phyloP scores from a whole-genome alignment of 2,888 invertebrate genomes.

The Ochropleura plecta region DNA sequence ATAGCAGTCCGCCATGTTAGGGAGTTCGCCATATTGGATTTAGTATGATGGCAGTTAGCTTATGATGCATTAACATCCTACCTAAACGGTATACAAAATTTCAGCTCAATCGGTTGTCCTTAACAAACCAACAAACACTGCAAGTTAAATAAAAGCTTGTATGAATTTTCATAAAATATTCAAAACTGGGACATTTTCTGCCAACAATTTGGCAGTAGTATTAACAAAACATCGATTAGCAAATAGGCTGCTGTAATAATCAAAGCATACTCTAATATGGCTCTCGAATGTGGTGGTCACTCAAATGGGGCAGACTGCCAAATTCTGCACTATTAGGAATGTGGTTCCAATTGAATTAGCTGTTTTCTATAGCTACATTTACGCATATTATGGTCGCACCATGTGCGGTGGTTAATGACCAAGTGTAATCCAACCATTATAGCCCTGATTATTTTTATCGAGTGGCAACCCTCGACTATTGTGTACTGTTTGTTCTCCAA shows the following conservation, averaged over 20 bases:
- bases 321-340: conserved; percentile 57
- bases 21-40: too few species aligned
- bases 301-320: conserved; percentile 62
- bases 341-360: conserved; percentile 63
- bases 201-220: conserved; percentile 25
- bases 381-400: conserved; percentile 41
- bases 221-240: conserved; percentile 52
- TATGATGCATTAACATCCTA: too few species aligned
- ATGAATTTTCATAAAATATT: neutral
- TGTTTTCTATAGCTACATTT: conserved; percentile 49
- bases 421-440: conserved; percentile 50
- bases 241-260: conserved; percentile 50
- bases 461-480: conserved; percentile 48
- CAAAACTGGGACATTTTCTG: neutral
- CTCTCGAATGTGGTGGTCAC: conserved; percentile 54
- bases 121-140: too few species aligned
- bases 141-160: too few species aligned
- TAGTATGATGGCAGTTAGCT: too few species aligned
- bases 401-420: conserved; percentile 52
- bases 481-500: conserved; percentile 51
- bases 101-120: too few species aligned
- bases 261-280: conserved; percentile 45
- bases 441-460: conserved; percentile 61
- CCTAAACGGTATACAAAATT: too few species aligned
- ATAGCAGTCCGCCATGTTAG: too few species aligned